Conservation (phyloP, 1,140 invertebrate species). For the Drosophila pallidifrons region DNA sequence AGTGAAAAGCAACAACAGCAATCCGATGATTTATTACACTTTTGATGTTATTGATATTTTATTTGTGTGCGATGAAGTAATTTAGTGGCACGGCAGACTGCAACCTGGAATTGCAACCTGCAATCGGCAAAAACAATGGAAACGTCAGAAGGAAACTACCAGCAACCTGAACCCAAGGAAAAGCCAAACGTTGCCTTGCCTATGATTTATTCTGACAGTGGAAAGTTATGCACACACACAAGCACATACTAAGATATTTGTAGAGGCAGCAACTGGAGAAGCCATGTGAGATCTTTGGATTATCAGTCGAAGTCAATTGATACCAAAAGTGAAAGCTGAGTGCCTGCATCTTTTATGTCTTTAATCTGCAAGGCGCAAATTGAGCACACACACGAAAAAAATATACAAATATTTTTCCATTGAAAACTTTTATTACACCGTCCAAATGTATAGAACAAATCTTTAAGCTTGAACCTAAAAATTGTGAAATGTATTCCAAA, state of each 20-base stretch:
- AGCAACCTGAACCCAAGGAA: background rate
- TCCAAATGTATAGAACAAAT: no score
- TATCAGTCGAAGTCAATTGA: constrained; percentile 1
- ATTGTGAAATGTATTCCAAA: no score
- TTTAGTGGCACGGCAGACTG: constrained; percentile 45
- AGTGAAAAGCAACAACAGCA: constrained; percentile 14
- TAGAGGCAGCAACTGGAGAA: background rate
- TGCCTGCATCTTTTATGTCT: background rate
- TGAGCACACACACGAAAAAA: background rate
- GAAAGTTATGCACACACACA: background rate
- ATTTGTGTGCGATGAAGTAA: constrained; percentile 75
- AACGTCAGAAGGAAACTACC: background rate
- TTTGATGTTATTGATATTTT: constrained; percentile 77
- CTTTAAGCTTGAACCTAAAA: no score
- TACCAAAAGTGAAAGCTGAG: background rate
- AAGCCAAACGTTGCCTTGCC: background rate
- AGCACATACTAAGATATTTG: background rate
- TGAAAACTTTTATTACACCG: no score
- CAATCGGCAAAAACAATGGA: constrained; percentile 6
- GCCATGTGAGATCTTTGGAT: background rate
- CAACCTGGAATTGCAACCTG: constrained; percentile 14
- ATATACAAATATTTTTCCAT: background rate
- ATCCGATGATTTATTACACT: constrained; percentile 71
- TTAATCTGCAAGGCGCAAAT: constrained; percentile 8
- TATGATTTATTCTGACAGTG: constrained; percentile 35